Percentiles rank a stretch among this genome's conserved stretches.
These are phyloP conservation scores for Solenodon paradoxus DNA, from an alignment of 2,113 vertebrate genomes.

Conservation along the genomic window DNA sequence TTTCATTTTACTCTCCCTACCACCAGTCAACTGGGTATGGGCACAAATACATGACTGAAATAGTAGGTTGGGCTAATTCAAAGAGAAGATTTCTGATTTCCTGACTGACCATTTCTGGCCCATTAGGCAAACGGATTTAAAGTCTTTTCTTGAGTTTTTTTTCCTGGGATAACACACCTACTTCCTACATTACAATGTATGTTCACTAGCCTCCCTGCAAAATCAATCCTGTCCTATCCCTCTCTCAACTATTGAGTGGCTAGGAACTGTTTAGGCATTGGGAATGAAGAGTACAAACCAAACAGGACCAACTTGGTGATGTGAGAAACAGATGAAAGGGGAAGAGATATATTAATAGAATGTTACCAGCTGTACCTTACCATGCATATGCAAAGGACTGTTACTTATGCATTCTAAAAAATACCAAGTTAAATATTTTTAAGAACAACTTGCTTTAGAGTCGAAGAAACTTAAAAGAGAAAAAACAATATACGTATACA, in stretches of 20 bases:
- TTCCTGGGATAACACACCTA: too few relatives aligned
- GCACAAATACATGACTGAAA: neutral
- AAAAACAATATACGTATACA: neutral
- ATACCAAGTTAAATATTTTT: neutral
- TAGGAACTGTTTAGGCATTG: neutral
- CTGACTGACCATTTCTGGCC: neutral
- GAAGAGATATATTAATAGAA: neutral
- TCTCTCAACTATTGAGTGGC: neutral
- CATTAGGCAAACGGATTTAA: neutral
- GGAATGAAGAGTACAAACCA: neutral
- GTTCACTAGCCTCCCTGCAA: neutral
- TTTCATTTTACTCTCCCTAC: neutral
- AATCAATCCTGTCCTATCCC: neutral
- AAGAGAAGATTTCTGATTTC: neutral
- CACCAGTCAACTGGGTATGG: neutral
- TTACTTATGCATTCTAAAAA: neutral
- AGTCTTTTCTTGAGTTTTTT: neutral
- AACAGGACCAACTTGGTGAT: neutral
- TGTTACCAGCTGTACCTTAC: neutral
- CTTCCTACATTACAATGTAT: neutral
- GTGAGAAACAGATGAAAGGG: neutral
- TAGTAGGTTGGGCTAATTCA: neutral
- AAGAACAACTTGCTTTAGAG: neutral
- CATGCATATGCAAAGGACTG: neutral
- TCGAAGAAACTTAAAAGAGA: neutral